These are phyloP conservation scores for Phalacrocorax brasilianus DNA, from an alignment of 2,113 vertebrate species.

Conservation along the genomic window DNA sequence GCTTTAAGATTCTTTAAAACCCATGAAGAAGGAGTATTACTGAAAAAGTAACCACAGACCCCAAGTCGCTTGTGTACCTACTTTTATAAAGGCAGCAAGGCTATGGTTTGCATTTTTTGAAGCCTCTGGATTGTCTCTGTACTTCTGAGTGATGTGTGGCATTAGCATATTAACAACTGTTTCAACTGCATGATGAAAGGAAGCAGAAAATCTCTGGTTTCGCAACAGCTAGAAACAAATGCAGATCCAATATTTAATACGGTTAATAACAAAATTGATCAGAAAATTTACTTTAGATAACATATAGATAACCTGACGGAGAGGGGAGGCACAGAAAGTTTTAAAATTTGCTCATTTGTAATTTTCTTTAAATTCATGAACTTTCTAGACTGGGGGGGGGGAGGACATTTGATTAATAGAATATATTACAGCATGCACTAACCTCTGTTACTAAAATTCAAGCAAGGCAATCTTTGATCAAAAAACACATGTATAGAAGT, in stretches of 20 bases:
- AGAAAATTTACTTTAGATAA: not conserved
- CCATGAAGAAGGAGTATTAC: not conserved
- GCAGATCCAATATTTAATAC: not conserved
- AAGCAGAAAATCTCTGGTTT: constrained; percentile 94
- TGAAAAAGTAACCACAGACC: not conserved
- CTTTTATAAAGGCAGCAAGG: constrained; percentile 95
- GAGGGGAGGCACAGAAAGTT: not conserved
- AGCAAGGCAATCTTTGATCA: not conserved
- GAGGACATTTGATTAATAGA: not conserved
- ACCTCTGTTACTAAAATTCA: not conserved
- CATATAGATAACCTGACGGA: not conserved
- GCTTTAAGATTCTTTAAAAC: not conserved
- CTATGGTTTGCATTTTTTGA: constrained; percentile 97
- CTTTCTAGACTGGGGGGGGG: not conserved
- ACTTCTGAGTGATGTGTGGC: constrained; percentile 98
- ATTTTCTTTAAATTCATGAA: not conserved
- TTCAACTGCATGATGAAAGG: constrained; percentile 94
- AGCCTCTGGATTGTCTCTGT: constrained; percentile 94
- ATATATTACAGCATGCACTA: not conserved
- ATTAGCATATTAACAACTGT: constrained; percentile 96
- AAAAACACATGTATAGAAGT: not conserved
- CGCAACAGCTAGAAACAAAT: constrained; percentile 81
- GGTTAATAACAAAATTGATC: not conserved
- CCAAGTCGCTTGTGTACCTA: constrained; percentile 34
- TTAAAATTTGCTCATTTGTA: not conserved